Evolutionary conservation across 1,140 invertebrate species (phyloP).

Genomic region (Drosophila micromelanica): DNA sequence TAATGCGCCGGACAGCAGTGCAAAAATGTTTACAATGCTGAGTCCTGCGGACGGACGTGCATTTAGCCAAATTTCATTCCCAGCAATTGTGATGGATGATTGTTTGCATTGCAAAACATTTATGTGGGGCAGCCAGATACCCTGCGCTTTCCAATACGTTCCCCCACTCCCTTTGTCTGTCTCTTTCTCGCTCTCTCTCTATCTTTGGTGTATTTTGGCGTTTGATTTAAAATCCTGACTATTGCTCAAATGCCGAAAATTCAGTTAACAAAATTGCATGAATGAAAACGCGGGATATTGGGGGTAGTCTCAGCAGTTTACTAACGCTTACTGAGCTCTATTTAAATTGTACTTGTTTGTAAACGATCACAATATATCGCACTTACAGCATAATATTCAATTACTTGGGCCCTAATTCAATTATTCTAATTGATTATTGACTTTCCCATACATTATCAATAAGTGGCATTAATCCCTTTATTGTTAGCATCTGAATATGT

Average conservation of each 20-base stretch:
- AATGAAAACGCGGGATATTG: slow-evolving; percentile 4
- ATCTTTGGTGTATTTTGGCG: slow-evolving; percentile 8
- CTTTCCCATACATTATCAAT: no score
- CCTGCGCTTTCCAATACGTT: slow-evolving; percentile 7
- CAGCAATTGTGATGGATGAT: slow-evolving; percentile 76
- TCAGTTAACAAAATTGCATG: slow-evolving; percentile 61
- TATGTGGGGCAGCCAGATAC: slow-evolving; percentile 47
- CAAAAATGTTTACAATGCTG: slow-evolving; percentile 57
- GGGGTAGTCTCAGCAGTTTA: no score
- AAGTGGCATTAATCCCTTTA: no score
- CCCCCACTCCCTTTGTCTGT: not conserved
- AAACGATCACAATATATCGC: slow-evolving; percentile 31
- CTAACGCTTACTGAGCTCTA: not conserved
- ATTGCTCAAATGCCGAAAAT: slow-evolving; percentile 43
- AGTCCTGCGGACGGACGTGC: slow-evolving; percentile 24
- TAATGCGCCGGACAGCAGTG: slow-evolving; percentile 56
- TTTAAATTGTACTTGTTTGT: slow-evolving; percentile 42
- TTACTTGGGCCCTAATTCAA: slow-evolving; percentile 3
- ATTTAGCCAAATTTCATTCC: slow-evolving; percentile 58
- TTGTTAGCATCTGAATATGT: no score
- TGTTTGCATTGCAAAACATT: slow-evolving; percentile 74
- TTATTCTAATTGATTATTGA: slow-evolving; percentile 23
- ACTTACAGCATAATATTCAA: slow-evolving; percentile 34
- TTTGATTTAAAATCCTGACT: slow-evolving; percentile 37
- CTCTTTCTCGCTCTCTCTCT: not conserved